Base-by-base conservation (phyloP, 2,797 vertebrate species). In the Micrastur ruficollis region DNA sequence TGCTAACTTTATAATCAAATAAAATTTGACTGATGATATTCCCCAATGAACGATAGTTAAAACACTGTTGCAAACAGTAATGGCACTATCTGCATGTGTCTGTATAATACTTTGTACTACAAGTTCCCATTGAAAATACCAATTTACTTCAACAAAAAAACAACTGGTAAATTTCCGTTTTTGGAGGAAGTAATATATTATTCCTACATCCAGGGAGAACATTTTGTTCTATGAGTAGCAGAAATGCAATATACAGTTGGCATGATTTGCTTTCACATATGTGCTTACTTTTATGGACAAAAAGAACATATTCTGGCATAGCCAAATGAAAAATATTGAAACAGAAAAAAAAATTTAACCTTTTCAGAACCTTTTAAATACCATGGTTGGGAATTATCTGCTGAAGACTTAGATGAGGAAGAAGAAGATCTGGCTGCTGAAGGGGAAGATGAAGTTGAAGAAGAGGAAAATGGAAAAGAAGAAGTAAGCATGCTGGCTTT, bases 341-440 rank as follows among this genome's bases (percentile, higher is more conserved):
- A 90, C 11, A 47, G 9, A 20, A n/a, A 74, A 81, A 63, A 71
- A 50, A 21, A 34, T 14, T 5, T 53, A 58, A 91, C 52, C 44
- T 78, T 91, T 47, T 82, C 92, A 98, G 99, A 97, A 94, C 98
- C 98, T 46, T 99, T 99, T 92, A 97, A 98, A 76, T 98, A 99
- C 84, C 47, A 91, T 26, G 97, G 98, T 46, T 98, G 98, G 98
- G 98, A 98, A 94, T 87, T 99, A 81, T 98, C 97, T 72, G 67
- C 56, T 8, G 91, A 97, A 81, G 99, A 99, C 93, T 97, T 98
- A 71, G 98, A 99, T 6, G 98, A 99, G 72, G 99, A 99, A 91
- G 95, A 97, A 74, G 99, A 99, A 81, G 99, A 99, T 90, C 86
- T 97, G 8, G 97, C 98, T 86, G 98, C 98, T 23, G 97, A 98